Conservation (phyloP, 2,113 vertebrate genomes). For the Macrotus californicus region DNA sequence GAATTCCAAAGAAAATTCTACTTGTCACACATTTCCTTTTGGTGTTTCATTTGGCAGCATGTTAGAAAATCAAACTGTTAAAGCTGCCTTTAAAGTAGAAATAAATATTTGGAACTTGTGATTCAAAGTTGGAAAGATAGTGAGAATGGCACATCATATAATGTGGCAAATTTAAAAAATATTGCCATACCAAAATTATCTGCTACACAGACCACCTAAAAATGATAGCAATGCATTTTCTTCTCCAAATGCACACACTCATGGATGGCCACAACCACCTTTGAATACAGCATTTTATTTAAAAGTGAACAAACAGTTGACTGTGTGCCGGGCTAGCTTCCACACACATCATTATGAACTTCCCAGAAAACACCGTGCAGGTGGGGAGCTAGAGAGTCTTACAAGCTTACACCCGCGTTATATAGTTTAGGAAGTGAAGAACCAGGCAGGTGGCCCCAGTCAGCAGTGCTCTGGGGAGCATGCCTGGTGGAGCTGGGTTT, state of each 20-base stretch:
- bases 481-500: background rate
- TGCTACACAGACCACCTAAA: background rate
- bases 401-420: background rate
- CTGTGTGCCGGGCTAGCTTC: background rate
- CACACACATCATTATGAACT: background rate
- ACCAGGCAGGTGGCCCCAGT: background rate
- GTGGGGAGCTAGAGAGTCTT: background rate
- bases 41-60: background rate
- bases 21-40: background rate
- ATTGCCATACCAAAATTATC: background rate
- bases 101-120: background rate
- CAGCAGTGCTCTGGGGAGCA: background rate
- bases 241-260: background rate
- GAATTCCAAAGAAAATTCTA: background rate
- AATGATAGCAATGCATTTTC: background rate
- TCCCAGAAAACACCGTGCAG: background rate
- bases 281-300: background rate
- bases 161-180: background rate
- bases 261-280: background rate
- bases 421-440: background rate
- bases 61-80: constrained; percentile 13
- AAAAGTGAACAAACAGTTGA: background rate
- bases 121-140: background rate
- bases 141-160: background rate
- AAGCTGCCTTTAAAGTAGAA: background rate